Evolutionary conservation across 1,140 invertebrate genomes (phyloP).

Genomic region (Camponotus floridanus): DNA sequence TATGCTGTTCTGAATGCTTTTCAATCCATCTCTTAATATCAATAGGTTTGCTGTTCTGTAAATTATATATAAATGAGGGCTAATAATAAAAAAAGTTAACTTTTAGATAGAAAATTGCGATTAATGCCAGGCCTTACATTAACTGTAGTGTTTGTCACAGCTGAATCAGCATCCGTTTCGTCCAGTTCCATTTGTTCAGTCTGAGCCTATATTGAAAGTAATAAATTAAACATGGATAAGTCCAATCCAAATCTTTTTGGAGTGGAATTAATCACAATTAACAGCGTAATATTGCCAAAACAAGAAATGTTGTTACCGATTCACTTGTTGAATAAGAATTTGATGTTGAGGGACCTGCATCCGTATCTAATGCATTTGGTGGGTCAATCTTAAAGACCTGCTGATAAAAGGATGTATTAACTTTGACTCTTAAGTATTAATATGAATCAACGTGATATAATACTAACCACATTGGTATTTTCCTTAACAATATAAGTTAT

Average conservation of each 20-base stretch:
- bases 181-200: neutral
- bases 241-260: neutral
- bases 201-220: neutral
- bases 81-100: neutral
- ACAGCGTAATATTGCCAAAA: neutral
- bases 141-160: neutral
- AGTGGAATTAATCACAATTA: neutral
- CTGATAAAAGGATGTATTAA: conserved; percentile 1
- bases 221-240: neutral
- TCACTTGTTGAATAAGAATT: neutral
- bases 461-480: neutral
- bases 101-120: conserved; percentile 2
- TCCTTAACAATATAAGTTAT: neutral
- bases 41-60: neutral
- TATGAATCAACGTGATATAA: neutral
- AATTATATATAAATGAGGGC: neutral
- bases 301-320: neutral
- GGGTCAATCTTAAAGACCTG: neutral
- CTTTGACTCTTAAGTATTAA: conserved; percentile 10
- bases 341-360: neutral
- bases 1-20: conserved; percentile 5
- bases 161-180: neutral
- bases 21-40: neutral
- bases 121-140: neutral
- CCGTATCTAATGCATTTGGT: neutral